Evolutionary conservation across 1,140 invertebrate genomes (phyloP).

Genomic region (Ditylenchus dipsaci): DNA sequence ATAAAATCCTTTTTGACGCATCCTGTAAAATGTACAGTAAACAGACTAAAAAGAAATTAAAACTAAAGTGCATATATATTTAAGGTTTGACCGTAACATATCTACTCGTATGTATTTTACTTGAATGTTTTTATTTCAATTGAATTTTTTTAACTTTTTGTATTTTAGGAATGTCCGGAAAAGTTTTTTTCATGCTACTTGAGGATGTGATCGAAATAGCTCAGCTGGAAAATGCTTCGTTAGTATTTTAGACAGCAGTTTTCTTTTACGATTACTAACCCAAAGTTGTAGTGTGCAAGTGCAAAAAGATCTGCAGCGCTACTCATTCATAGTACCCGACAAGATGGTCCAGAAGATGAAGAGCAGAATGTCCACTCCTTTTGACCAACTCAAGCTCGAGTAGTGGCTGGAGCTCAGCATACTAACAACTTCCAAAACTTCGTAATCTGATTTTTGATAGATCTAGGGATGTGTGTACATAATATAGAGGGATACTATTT

Average conservation of each 20-base stretch:
- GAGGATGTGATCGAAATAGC: neutral
- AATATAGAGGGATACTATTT: no score
- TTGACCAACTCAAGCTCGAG: constrained; percentile 35
- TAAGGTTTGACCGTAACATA: neutral
- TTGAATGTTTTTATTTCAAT: neutral
- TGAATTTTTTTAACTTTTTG: constrained; percentile 8
- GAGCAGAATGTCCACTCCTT: constrained; percentile 24
- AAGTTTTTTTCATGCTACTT: neutral
- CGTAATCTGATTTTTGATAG: no score
- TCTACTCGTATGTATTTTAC: neutral
- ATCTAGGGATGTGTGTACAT: no score
- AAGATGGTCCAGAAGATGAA: constrained; percentile 37
- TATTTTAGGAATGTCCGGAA: constrained; percentile 8
- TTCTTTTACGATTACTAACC: neutral
- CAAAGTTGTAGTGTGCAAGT: constrained; percentile 21
- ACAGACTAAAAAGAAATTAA: no score
- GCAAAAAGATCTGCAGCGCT: constrained; percentile 27
- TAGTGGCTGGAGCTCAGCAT: constrained; percentile 1
- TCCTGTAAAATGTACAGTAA: no score
- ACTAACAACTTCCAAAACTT: no score
- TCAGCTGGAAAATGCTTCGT: constrained; percentile 15
- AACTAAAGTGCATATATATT: no score
- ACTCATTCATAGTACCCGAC: constrained; percentile 35
- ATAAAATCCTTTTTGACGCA: no score
- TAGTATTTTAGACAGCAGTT: neutral